Base-by-base conservation (phyloP, 2,797 vertebrate species). In the Antrozous pallidus region DNA sequence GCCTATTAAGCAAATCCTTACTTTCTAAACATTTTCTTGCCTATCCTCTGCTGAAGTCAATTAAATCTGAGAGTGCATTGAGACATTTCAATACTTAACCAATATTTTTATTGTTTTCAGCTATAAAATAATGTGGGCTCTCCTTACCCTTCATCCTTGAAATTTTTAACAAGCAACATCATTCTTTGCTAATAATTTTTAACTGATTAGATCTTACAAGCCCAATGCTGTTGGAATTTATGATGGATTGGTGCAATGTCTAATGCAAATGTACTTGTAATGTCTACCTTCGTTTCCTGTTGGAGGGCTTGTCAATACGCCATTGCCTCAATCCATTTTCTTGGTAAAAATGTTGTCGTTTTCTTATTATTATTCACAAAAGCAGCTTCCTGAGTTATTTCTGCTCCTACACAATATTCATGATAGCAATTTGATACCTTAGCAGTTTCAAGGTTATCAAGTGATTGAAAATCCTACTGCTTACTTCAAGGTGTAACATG, bases 401-500 rank as follows among this genome's bases (percentile, higher is more conserved):
- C 98, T 97, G 95, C 91, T 97, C 97, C 97, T 71, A 97, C 97
- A 98, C 98, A 98, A 98, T 98, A 98, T 98, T 98, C 98, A 98
- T 98, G 98, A 98, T 98, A 98, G 98, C 98, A 98, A 98, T 98
- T 98, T 98, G 98, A 98, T 98, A 98, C 97, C 97, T 97, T 98
- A 98, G 98, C 97, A 98, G 97, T 98, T 98, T 98, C 98, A 98
- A 98, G 98, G 98, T 98, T 98, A 98, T 98, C 98, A 97, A 97
- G 98, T 98, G 98, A 98, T 98, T 98, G 98, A 98, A 98, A 98
- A 98, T 98, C 97, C 97, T 97, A 94, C 97, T 97, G 97, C 98
- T 98, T 98, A 97, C 97, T 98, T 98, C 98, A 98, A 98, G 98
- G 98, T 98, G 97, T 97, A 98, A 98, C 98, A 97, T 97, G 98